Evolutionary conservation across 2,888 invertebrate genomes (phyloP).

Genomic region (Tipula lateralis): DNA sequence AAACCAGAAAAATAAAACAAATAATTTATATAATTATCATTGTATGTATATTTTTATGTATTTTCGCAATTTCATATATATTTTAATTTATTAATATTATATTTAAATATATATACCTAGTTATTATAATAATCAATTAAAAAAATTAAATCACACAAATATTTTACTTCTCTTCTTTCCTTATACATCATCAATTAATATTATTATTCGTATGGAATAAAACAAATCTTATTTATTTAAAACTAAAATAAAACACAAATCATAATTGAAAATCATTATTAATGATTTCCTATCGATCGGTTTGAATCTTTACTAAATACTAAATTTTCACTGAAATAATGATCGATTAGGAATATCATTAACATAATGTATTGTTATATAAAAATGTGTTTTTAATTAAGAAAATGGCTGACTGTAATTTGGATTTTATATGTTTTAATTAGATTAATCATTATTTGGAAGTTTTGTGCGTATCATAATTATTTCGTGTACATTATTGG

Average conservation of each 20-base stretch:
- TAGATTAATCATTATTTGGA: background rate
- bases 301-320: background rate
- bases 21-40: background rate
- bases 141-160: slow-evolving; percentile 4
- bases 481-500: background rate
- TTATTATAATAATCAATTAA: background rate
- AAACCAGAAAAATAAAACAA: background rate
- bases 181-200: background rate
- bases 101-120: background rate
- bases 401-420: slow-evolving; percentile 14
- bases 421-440: background rate
- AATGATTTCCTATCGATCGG: background rate
- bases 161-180: background rate
- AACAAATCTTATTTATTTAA: background rate
- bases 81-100: background rate
- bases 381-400: background rate
- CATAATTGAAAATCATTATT: background rate
- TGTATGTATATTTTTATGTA: slow-evolving; percentile 14
- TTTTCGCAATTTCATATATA: background rate
- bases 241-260: background rate
- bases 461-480: background rate
- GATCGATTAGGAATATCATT: background rate
- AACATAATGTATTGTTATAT: background rate
- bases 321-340: too few species aligned
- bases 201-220: background rate